phyloP scores from a whole-genome alignment of 2,113 vertebrate genomes.

The Picathartes gymnocephalus region DNA sequence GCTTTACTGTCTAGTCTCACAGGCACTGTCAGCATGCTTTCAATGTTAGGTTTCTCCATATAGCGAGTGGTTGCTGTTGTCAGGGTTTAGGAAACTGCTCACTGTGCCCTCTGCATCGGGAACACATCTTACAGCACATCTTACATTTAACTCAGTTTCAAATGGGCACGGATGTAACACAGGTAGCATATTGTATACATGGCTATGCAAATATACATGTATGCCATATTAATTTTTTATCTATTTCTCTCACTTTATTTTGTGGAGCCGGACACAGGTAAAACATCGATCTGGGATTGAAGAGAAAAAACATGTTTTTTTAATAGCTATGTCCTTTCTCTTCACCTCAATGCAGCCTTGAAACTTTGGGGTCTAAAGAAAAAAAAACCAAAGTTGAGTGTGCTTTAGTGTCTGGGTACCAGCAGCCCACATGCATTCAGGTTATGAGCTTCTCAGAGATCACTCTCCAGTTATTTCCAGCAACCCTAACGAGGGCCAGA shows the following conservation, averaged over 20 bases:
- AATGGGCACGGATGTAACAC: neutral
- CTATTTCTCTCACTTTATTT: neutral
- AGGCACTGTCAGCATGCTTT: neutral
- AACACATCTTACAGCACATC: neutral
- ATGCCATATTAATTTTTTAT: neutral
- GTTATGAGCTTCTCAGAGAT: conserved; percentile 22
- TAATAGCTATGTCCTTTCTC: conserved; percentile 12
- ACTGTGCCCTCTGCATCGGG: neutral
- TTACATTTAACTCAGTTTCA: neutral
- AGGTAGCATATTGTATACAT: neutral
- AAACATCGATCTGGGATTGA: neutral
- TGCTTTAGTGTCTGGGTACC: neutral
- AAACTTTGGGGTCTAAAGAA: conserved; percentile 43
- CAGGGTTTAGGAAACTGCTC: neutral
- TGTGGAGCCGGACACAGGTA: neutral
- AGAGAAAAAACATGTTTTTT: conserved; percentile 28
- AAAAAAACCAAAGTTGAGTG: neutral
- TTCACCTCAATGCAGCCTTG: conserved; percentile 49
- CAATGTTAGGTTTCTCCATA: neutral
- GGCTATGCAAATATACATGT: neutral
- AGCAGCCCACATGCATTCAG: conserved; percentile 5
- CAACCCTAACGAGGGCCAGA: neutral
- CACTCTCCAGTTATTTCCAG: conserved; percentile 47
- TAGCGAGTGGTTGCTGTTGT: neutral
- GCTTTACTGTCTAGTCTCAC: neutral